These are phyloP conservation scores for Habrosyne pyritoides DNA, from an alignment of 2,888 invertebrate species.

Conservation along the genomic window DNA sequence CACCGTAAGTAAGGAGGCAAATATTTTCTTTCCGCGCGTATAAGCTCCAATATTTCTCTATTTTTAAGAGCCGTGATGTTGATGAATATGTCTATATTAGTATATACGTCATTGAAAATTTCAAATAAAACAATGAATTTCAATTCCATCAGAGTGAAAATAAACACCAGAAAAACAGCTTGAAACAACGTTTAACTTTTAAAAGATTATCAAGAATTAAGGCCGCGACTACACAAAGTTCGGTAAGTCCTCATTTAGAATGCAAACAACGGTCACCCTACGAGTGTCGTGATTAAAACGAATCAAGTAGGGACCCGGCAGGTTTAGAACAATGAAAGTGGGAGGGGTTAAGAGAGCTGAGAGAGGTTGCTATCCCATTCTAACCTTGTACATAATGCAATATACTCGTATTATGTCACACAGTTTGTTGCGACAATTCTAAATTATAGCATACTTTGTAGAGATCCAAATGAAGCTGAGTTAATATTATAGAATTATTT, in stretches of 20 bases:
- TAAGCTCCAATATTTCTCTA: too few species aligned
- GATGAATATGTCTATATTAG: too few species aligned
- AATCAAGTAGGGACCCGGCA: constrained; percentile 27
- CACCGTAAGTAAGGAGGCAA: too few species aligned
- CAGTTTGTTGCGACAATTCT: neutral
- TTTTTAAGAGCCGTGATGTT: too few species aligned
- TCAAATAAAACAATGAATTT: neutral
- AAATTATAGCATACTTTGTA: neutral
- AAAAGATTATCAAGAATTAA: constrained; percentile 5
- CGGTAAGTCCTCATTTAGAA: constrained; percentile 8
- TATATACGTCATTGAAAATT: too few species aligned
- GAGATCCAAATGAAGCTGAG: neutral
- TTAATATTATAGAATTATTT: too few species aligned
- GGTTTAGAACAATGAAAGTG: constrained; percentile 26
- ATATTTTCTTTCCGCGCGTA: too few species aligned
- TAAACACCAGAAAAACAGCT: neutral
- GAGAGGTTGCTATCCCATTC: neutral
- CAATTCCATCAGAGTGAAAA: neutral
- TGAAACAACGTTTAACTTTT: constrained; percentile 1
- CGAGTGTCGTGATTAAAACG: constrained; percentile 29
- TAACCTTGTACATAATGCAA: neutral
- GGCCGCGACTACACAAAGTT: neutral
- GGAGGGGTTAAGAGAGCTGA: neutral
- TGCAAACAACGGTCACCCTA: constrained; percentile 22
- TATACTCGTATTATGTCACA: neutral